Evolutionary conservation across 2,797 vertebrate genomes (phyloP), one percentile per base, ranked within the genome.

Genomic region (Tachyglossus aculeatus): DNA sequence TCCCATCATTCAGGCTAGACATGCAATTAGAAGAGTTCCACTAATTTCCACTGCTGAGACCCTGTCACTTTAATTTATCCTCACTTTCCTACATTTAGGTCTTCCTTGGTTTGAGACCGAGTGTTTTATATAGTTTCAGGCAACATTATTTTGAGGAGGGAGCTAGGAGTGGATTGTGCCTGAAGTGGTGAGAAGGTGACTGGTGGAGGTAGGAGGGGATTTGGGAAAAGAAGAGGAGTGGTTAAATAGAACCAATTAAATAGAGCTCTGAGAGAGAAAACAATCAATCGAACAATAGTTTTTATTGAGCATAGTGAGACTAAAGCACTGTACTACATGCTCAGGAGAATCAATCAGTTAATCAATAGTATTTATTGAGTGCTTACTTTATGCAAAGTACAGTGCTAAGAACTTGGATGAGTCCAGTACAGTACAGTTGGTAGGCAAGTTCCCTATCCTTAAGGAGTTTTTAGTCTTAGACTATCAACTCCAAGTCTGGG

Each of bases 1-100:
- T 95, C 93, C 95, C 96, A 96, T 96, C 95, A 96, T 95, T 98
- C 95, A 96, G 95, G 80, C 83, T 93, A 94, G 95, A 96, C 95
- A 94, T 94, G 94, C 95, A 97, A 97, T 96, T 97, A 96, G 96
- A 94, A 94, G 93, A 93, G 93, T 94, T 91, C 93, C 92, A 93
- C 94, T 94, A 92, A 93, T 95, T 95, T 96, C 92, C 87, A 90
- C 92, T 91, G 93, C 93, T 93, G 94, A 93, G 93, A 90, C 88
- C 84, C 93, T 94, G 94, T 95, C 94, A 94, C 92, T 93, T 95
- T 95, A 95, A 95, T 92, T 96, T 93, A 92, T 89, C 88, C 91
- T 88, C 89, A 89, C 91, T 92, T 90, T 90, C 84, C 83, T 89
- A 83, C 88, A 87, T 94, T 92, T 92, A 90, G 90, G 88, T 86